phyloP scores from a whole-genome alignment of 2,113 vertebrate species.

The Excalfactoria chinensis region DNA sequence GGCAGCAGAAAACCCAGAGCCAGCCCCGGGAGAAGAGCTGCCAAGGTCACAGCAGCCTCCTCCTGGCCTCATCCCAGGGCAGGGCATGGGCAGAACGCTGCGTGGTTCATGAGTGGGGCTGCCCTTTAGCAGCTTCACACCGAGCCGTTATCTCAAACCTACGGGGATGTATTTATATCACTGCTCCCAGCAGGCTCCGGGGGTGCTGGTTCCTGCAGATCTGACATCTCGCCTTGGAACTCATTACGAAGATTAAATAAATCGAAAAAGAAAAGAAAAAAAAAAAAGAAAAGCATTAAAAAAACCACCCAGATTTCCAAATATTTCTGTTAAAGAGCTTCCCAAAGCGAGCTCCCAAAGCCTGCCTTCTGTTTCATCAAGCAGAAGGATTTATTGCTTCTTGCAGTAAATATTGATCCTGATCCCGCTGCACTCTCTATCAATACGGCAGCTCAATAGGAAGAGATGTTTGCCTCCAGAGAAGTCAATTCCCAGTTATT shows the following conservation, averaged over 20 bases:
- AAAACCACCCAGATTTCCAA: background rate
- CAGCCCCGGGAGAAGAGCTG: background rate
- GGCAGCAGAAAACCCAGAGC: conserved; percentile 55
- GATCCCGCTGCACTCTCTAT: background rate
- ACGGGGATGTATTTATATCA: conserved; percentile 36
- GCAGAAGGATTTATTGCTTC: conserved; percentile 56
- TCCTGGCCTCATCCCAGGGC: background rate
- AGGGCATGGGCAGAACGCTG: background rate
- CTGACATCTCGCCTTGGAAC: conserved; percentile 46
- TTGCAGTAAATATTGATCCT: conserved; percentile 46
- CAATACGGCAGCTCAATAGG: conserved; percentile 10
- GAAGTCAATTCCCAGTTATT: conserved; percentile 59
- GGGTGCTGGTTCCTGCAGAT: conserved; percentile 32
- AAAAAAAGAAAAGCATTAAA: background rate
- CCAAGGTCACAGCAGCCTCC: background rate
- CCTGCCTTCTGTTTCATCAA: conserved; percentile 23
- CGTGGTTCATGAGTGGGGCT: background rate
- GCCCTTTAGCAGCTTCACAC: conserved; percentile 34
- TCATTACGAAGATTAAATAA: background rate
- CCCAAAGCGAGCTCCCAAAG: background rate
- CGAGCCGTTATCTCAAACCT: conserved; percentile 52
- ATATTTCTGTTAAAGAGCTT: conserved; percentile 28
- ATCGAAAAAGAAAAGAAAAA: background rate
- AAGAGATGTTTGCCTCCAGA: conserved; percentile 40
- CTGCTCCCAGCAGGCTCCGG: conserved; percentile 54